A percentile compares a stretch with the other conserved stretches of the same genome.
These are phyloP conservation scores for Cheirogaleus major DNA, from an alignment of 2,797 vertebrate species.

Conservation along the genomic window DNA sequence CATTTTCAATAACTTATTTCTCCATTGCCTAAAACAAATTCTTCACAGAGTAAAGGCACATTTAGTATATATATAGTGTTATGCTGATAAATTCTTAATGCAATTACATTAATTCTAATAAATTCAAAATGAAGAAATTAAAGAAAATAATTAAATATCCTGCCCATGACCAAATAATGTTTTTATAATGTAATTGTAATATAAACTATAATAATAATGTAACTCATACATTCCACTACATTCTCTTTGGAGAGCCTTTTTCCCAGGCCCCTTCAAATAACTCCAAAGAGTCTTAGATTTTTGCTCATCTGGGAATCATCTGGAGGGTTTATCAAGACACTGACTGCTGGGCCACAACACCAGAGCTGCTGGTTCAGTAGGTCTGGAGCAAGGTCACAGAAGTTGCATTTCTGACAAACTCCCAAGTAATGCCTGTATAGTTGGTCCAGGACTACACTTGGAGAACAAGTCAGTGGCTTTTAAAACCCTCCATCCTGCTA, in stretches of 20 bases:
- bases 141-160: neutral
- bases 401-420: neutral
- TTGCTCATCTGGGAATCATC: neutral
- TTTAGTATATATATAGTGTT: neutral
- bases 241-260: slow-evolving; percentile 5
- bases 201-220: neutral
- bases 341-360: neutral
- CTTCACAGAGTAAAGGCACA: neutral
- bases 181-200: slow-evolving; percentile 24
- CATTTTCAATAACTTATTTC: neutral
- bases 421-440: neutral
- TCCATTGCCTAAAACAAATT: neutral
- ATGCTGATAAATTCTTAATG: slow-evolving; percentile 6
- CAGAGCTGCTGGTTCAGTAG: neutral
- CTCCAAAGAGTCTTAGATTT: neutral
- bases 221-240: neutral
- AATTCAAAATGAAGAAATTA: slow-evolving; percentile 30
- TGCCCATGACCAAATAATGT: neutral
- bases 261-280: neutral
- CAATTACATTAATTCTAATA: slow-evolving; percentile 3
- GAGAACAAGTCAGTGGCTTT: neutral
- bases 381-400: neutral
- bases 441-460: neutral
- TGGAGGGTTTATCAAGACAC: neutral
- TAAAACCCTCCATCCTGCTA: neutral